These are phyloP conservation scores for Pituophis catenifer DNA, from an alignment of 2,113 vertebrate genomes.

Conservation along the genomic window DNA sequence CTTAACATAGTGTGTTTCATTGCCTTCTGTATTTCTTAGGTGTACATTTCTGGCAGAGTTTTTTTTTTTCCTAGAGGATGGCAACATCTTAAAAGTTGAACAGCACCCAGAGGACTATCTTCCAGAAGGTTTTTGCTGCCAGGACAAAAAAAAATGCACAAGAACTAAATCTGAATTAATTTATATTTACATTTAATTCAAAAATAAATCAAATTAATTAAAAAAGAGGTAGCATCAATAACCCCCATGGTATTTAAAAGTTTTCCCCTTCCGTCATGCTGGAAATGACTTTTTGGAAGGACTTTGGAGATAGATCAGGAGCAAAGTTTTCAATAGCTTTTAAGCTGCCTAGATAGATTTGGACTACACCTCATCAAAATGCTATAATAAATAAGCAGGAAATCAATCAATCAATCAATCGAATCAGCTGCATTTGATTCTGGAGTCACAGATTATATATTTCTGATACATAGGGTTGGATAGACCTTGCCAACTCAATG, in stretches of 20 bases:
- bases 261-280: neutral
- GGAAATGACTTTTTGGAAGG: neutral
- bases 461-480: neutral
- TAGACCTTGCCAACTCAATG: neutral
- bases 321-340: neutral
- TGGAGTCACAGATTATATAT: neutral
- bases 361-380: neutral
- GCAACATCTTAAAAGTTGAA: neutral
- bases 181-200: neutral
- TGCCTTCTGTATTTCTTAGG: neutral
- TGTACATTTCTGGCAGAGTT: neutral
- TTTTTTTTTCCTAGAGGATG: neutral
- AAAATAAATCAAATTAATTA: neutral
- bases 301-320: neutral
- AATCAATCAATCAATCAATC: neutral
- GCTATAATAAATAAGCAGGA: neutral
- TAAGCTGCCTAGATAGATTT: neutral
- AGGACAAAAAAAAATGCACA: neutral
- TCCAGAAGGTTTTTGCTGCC: neutral
- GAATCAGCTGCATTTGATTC: neutral
- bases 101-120: neutral
- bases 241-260: neutral
- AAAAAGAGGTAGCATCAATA: neutral
- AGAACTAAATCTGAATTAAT: neutral
- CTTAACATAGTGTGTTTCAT: fast-evolving